Conservation (phyloP, 2,888 invertebrate species). For the Ethmia dodecea region DNA sequence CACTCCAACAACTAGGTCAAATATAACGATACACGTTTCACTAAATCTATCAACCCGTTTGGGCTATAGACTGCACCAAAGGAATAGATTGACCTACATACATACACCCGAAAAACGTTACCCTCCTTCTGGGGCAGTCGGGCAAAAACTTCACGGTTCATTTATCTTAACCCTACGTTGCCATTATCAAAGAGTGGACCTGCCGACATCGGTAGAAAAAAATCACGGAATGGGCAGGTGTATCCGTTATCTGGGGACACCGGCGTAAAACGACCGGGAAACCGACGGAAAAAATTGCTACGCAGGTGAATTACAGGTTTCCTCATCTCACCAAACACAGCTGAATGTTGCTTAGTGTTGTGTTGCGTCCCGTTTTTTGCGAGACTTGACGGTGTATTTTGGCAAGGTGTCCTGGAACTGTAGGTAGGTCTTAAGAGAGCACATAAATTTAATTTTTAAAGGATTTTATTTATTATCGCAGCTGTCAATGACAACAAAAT, state of each 20-base stretch:
- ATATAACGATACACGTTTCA: too few species aligned
- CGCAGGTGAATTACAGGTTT: conserved; percentile 27
- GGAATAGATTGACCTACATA: too few species aligned
- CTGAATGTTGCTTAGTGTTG: background rate
- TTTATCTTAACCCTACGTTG: conserved; percentile 18
- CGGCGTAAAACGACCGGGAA: conserved; percentile 24
- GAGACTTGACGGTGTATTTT: background rate
- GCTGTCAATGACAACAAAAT: too few species aligned
- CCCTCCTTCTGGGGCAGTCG: too few species aligned
- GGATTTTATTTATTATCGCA: too few species aligned
- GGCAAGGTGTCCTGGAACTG: conserved; percentile 1
- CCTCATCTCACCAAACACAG: conserved; percentile 5
- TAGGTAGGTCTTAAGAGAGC: too few species aligned
- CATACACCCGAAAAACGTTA: too few species aligned
- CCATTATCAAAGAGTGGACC: conserved; percentile 13
- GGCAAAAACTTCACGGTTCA: too few species aligned
- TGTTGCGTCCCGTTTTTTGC: background rate
- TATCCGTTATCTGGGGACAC: conserved; percentile 24
- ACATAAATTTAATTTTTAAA: too few species aligned
- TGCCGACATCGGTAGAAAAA: conserved; percentile 20
- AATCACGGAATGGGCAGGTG: conserved; percentile 21
- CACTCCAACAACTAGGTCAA: too few species aligned
- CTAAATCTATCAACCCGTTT: too few species aligned
- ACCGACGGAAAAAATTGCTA: conserved; percentile 28
- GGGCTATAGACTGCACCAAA: too few species aligned